A percentile compares a stretch with the other conserved stretches of the same genome.
These are phyloP conservation scores for Eremobia ochroleuca DNA, from an alignment of 2,888 invertebrate genomes.

Conservation along the genomic window DNA sequence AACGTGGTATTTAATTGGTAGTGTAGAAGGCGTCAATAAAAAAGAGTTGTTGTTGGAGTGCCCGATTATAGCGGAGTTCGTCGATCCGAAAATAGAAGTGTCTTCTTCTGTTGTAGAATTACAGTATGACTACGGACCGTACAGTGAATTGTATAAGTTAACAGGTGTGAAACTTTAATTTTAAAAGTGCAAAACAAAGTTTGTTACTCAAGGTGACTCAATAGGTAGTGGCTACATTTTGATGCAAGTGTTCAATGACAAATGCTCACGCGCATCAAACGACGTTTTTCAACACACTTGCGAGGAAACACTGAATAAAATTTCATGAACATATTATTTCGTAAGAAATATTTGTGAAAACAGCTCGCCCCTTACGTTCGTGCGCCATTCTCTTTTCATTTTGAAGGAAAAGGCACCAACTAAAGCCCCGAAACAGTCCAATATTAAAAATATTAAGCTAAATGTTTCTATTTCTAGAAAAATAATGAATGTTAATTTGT, in stretches of 20 bases:
- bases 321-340: not conserved
- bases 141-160: slow-evolving; percentile 85
- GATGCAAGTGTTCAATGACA: not conserved
- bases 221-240: not conserved
- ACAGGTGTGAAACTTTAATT: slow-evolving; percentile 78
- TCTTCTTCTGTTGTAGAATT: slow-evolving; percentile 88
- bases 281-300: not conserved
- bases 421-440: not conserved
- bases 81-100: slow-evolving; percentile 90
- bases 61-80: slow-evolving; percentile 89
- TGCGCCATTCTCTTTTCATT: not conserved
- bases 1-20: slow-evolving; percentile 91
- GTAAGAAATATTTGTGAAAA: not conserved
- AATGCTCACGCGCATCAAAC: not conserved
- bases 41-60: slow-evolving; percentile 89
- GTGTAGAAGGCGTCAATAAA: slow-evolving; percentile 89
- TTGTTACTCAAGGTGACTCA: not conserved
- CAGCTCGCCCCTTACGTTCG: not conserved
- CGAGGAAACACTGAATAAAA: not conserved
- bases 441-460: not conserved
- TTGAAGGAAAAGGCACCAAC: not conserved
- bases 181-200: not conserved
- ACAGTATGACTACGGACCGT: slow-evolving; percentile 87
- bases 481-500: not conserved
- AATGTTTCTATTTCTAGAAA: not conserved